These are phyloP conservation scores for Dynastes tityus DNA, from an alignment of 2,888 invertebrate genomes.

Conservation along the genomic window DNA sequence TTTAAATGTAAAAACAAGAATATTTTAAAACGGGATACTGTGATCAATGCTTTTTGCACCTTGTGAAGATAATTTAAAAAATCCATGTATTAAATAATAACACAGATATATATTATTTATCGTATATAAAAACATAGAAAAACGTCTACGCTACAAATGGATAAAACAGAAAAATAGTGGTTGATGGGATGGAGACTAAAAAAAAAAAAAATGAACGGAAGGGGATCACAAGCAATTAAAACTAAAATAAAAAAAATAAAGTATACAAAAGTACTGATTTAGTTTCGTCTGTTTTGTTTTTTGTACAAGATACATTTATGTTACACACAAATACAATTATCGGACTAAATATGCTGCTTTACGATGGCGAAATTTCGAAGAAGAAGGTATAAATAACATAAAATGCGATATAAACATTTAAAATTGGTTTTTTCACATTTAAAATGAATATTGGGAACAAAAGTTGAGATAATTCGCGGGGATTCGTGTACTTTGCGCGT, in stretches of 20 bases:
- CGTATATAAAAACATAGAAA: slow-evolving; percentile 41
- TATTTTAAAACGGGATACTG: neutral
- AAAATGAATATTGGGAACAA: too few relatives aligned
- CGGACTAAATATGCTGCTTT: too few relatives aligned
- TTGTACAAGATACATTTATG: slow-evolving; percentile 5
- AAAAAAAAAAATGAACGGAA: neutral
- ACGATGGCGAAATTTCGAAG: too few relatives aligned
- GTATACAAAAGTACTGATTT: neutral
- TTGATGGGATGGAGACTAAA: neutral
- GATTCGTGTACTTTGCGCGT: too few relatives aligned
- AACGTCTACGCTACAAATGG: slow-evolving; percentile 45
- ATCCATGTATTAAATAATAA: slow-evolving; percentile 7
- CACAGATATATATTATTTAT: slow-evolving; percentile 16
- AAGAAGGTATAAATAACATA: too few relatives aligned
- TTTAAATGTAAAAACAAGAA: too few relatives aligned
- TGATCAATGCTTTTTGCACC: neutral
- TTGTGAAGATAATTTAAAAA: neutral
- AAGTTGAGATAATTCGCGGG: too few relatives aligned
- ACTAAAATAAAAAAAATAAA: neutral
- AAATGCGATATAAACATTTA: too few relatives aligned
- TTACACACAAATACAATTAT: slow-evolving; percentile 1
- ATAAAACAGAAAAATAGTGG: slow-evolving; percentile 10
- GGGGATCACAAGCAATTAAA: neutral
- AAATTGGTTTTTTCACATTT: too few relatives aligned
- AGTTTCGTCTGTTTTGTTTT: slow-evolving; percentile 1